A percentile compares a stretch with the other conserved stretches of the same genome.
phyloP scores from a whole-genome alignment of 2,797 vertebrate species.

The Staurois parvus region DNA sequence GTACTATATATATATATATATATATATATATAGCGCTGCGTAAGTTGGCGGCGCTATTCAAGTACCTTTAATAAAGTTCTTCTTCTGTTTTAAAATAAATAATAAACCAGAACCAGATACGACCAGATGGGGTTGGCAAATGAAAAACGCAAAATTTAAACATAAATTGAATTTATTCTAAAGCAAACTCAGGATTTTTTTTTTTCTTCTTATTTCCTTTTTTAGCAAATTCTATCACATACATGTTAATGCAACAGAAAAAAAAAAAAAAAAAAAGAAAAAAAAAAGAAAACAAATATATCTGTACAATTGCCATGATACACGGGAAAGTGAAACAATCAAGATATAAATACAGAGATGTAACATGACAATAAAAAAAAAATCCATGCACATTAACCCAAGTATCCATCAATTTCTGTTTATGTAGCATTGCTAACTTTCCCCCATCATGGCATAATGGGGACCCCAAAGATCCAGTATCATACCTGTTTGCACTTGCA shows the following conservation, averaged over 20 bases:
- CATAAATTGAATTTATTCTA: constrained; percentile 83
- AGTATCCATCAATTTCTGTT: constrained; percentile 62
- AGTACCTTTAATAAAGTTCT: no score
- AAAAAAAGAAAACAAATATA: no score
- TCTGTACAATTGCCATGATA: constrained; percentile 93
- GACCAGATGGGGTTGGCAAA: neutral
- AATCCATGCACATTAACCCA: constrained; percentile 84
- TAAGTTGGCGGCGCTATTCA: no score
- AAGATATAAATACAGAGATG: constrained; percentile 94
- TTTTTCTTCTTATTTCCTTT: constrained; percentile 74
- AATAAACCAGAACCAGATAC: no score
- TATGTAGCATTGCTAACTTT: neutral
- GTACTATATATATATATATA: no score
- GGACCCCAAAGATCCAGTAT: neutral
- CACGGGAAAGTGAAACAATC: constrained; percentile 85
- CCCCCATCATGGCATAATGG: neutral
- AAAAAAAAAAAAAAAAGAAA: neutral
- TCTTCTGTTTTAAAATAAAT: no score
- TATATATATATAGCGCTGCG: no score
- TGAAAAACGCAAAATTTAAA: constrained; percentile 56
- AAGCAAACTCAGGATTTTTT: constrained; percentile 88
- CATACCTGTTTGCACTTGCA: constrained; percentile 60
- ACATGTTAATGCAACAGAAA: constrained; percentile 79
- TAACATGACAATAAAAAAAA: constrained; percentile 84
- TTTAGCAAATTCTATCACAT: constrained; percentile 94